phyloP scores from a whole-genome alignment of 2,113 vertebrate genomes.

The Morone chrysops region DNA sequence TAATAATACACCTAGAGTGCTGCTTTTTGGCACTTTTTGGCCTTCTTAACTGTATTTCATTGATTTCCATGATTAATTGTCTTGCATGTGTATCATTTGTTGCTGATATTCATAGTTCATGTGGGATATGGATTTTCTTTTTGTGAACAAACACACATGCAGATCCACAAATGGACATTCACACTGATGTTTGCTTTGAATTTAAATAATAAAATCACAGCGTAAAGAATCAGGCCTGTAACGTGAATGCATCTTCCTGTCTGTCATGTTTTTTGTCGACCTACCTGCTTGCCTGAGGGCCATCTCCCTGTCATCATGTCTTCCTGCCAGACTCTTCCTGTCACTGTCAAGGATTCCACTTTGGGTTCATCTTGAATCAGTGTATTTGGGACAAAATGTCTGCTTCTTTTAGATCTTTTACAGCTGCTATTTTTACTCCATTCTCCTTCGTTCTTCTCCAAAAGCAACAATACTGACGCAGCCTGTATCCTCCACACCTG shows the following conservation, averaged over 20 bases:
- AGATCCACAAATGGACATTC: neutral
- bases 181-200: neutral
- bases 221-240: neutral
- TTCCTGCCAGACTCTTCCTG: slow-evolving; percentile 62
- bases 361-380: slow-evolving; percentile 18
- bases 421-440: slow-evolving; percentile 63
- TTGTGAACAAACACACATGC: neutral
- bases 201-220: neutral
- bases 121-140: neutral
- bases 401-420: slow-evolving; percentile 64
- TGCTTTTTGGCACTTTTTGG: neutral
- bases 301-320: slow-evolving; percentile 34
- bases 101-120: neutral
- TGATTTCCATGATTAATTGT: neutral
- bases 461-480: slow-evolving; percentile 52
- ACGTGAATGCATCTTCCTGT: slow-evolving; percentile 1
- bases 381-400: slow-evolving; percentile 43
- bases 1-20: neutral
- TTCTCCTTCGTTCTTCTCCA: slow-evolving; percentile 59
- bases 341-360: slow-evolving; percentile 63
- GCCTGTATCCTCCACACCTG: slow-evolving; percentile 65
- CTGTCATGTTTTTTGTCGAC: slow-evolving; percentile 15
- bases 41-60: neutral
- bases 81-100: neutral
- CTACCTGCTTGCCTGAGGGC: slow-evolving; percentile 22